Conservation (phyloP, 2,113 vertebrate species). For the Thinocorus orbignyianus region DNA sequence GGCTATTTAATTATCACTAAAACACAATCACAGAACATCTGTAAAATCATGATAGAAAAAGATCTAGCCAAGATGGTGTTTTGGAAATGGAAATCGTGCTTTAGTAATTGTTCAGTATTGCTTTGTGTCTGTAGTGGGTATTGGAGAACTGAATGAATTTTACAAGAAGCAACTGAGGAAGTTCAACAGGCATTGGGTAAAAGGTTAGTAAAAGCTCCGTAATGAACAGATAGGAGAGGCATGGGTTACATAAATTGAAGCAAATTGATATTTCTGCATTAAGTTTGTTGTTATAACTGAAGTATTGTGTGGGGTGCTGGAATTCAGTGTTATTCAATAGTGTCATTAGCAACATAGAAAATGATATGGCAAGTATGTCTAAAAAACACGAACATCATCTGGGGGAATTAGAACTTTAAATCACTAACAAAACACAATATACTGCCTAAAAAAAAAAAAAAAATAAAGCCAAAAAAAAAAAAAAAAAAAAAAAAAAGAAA, state of each 20-base stretch:
- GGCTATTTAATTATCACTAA: not conserved
- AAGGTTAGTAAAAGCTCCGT: not conserved
- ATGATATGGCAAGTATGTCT: not conserved
- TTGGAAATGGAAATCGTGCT: not conserved
- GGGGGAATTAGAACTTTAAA: not conserved
- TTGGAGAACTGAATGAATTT: not conserved
- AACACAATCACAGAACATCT: not conserved
- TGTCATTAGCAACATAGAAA: not conserved
- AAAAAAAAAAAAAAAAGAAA: not conserved
- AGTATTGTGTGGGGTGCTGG: not conserved
- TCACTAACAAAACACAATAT: not conserved
- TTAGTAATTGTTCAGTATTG: not conserved
- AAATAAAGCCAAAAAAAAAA: too few relatives aligned
- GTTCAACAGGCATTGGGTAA: not conserved
- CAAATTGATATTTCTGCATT: not conserved
- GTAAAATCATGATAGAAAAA: not conserved
- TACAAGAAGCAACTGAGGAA: not conserved
- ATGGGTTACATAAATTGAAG: not conserved
- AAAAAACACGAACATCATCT: not conserved
- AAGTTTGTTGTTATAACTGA: not conserved
- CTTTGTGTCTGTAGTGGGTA: not conserved
- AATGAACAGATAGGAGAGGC: not conserved
- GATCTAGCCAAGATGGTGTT: not conserved
- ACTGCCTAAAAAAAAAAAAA: not conserved
- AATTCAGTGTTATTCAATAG: not conserved